Base-by-base conservation (phyloP, 2,797 vertebrate species). In the Arctocebus calabarensis region DNA sequence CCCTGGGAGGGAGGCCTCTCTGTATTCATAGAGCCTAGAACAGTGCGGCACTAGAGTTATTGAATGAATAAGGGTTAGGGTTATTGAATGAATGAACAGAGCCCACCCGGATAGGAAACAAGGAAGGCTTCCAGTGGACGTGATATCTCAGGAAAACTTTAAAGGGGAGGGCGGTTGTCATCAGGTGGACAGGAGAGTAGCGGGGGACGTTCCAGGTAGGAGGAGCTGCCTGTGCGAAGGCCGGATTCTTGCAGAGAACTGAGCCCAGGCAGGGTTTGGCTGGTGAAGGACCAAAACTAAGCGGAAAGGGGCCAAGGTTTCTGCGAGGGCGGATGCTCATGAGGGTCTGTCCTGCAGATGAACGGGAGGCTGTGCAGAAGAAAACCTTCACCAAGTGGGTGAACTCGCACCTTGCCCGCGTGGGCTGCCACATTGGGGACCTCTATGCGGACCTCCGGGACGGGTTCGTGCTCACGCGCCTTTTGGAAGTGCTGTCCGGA, bases 371-470 rank as follows among this genome's bases (percentile, higher is more conserved):
- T 0, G 99, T 99, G 81, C 99, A 99, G 98, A 99, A 99, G 98
- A 99, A 99, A 95, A 99, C 99, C 32, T 99, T 99, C 95, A 99
- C 99, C 86, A 99, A 99, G 95, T 99, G 99, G 99, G 99, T 99
- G 52, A 99, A 99, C 97, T 99, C 99, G 14, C 99, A 99, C 97
- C 98, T 99, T 27, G 98, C 99, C 14, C 98, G 99, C 1, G 99
- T 99, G 86, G 99, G 99, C 96, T 99, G 99, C 96, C 99, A 99
- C 59, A 99, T 99, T 88, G 98, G 98, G 1, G 99, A 99, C 98
- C 99, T 99, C 25, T 99, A 99, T 94, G 98, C 98, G 0, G 99
- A 99, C 98, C 98, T 99, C 82, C 98, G 99, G 9, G 99, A 99
- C 0, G 99, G 99, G 40, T 99, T 98, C 97, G 99, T 99, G 98